Evolutionary conservation across 2,797 vertebrate genomes (phyloP).

Genomic region (Myotis planiceps): DNA sequence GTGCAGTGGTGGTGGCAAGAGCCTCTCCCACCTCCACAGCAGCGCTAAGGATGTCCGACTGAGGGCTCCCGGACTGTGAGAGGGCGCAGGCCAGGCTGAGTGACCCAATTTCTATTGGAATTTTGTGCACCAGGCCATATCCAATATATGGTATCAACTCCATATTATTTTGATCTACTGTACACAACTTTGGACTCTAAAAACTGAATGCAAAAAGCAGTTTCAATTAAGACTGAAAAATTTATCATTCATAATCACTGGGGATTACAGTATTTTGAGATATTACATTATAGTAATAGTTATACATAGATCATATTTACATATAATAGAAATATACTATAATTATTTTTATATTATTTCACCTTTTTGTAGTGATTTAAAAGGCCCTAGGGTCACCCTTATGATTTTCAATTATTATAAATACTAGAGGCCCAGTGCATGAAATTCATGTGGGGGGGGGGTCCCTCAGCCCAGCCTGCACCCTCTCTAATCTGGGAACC

Average conservation of each 20-base stretch:
- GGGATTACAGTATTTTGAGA: neutral
- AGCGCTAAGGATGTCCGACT: too few relatives aligned
- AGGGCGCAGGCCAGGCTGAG: neutral
- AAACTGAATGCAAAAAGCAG: neutral
- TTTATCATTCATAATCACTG: neutral
- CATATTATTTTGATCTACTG: neutral
- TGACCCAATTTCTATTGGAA: too few relatives aligned
- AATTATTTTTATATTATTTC: neutral
- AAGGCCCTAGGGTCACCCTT: neutral
- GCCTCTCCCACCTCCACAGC: too few relatives aligned
- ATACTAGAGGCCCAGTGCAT: too few relatives aligned
- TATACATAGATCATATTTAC: neutral
- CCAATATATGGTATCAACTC: neutral
- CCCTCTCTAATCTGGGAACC: too few relatives aligned
- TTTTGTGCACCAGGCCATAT: neutral
- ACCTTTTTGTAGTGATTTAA: neutral
- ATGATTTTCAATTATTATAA: slow-evolving; percentile 16
- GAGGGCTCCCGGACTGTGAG: too few relatives aligned
- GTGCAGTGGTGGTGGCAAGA: too few relatives aligned
- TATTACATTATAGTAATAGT: neutral
- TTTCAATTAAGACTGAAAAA: slow-evolving; percentile 25
- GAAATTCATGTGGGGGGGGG: too few relatives aligned
- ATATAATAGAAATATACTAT: neutral
- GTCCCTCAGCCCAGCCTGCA: too few relatives aligned
- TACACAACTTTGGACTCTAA: neutral